phyloP scores from a whole-genome alignment of 2,113 vertebrate genomes.

The Oenanthe melanoleuca region DNA sequence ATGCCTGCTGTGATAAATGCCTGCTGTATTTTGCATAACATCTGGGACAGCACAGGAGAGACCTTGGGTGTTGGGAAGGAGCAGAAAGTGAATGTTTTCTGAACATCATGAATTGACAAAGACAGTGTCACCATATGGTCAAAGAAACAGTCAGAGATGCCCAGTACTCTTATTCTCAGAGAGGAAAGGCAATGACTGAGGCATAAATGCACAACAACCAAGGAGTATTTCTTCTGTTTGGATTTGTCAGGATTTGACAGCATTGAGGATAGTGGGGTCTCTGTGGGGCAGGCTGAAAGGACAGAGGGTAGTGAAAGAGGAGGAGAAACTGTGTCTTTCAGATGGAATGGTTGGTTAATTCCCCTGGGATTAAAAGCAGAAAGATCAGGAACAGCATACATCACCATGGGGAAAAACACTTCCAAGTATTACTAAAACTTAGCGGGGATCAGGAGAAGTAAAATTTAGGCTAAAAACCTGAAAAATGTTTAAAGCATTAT shows the following conservation, averaged over 20 bases:
- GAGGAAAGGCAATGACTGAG: not conserved
- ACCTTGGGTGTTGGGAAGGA: constrained; percentile 28
- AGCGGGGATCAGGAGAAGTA: not conserved
- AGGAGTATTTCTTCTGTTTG: not conserved
- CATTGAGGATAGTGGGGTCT: not conserved
- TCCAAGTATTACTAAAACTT: not conserved
- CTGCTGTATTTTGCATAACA: constrained; percentile 65
- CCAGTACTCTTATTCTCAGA: not conserved
- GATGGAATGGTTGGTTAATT: not conserved
- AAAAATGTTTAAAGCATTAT: not conserved
- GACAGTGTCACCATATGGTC: constrained; percentile 36
- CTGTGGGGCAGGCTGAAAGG: not conserved
- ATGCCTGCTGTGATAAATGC: constrained; percentile 59
- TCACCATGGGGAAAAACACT: not conserved
- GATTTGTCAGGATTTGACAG: constrained; percentile 23
- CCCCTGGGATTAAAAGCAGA: not conserved
- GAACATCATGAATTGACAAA: constrained; percentile 12
- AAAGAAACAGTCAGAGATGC: constrained; percentile 23
- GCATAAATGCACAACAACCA: not conserved
- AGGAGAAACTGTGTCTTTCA: not conserved
- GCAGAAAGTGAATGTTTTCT: not conserved
- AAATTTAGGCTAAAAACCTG: not conserved
- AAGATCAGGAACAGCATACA: not conserved
- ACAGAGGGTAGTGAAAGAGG: not conserved
- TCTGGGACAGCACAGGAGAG: constrained; percentile 39